Evolutionary conservation across 2,797 vertebrate species (phyloP).

Genomic region (Aselliscus stoliczkanus): DNA sequence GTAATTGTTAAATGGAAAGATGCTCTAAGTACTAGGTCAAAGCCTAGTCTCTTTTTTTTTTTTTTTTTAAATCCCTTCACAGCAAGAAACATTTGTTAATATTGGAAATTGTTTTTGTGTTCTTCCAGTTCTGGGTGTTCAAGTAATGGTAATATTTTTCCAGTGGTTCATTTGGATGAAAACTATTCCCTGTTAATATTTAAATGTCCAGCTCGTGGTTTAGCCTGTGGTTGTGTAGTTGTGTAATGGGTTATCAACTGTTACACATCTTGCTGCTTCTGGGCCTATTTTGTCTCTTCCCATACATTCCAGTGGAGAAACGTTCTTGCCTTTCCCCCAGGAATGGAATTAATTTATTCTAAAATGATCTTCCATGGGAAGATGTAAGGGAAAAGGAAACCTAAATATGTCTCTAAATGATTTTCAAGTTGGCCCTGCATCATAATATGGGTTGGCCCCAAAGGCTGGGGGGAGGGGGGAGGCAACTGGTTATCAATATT

Average conservation of each 20-base stretch:
- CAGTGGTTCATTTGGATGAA: neutral
- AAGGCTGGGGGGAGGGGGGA: slow-evolving; percentile 50
- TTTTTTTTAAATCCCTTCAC: neutral
- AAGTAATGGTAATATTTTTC: slow-evolving; percentile 41
- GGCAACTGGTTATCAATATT: slow-evolving; percentile 66
- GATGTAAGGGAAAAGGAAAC: slow-evolving; percentile 17
- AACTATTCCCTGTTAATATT: slow-evolving; percentile 24
- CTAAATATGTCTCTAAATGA: neutral
- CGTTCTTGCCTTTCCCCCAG: neutral
- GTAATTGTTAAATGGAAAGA: slow-evolving; percentile 80
- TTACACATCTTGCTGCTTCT: slow-evolving; percentile 40
- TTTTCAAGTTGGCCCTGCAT: slow-evolving; percentile 12
- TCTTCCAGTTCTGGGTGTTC: slow-evolving; percentile 43
- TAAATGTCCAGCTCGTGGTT: slow-evolving; percentile 30
- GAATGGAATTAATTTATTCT: slow-evolving; percentile 6
- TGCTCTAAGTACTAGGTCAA: slow-evolving; percentile 80
- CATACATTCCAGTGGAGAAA: neutral
- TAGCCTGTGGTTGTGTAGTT: neutral
- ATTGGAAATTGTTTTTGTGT: slow-evolving; percentile 47
- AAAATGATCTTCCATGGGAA: slow-evolving; percentile 46
- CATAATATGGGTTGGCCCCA: slow-evolving; percentile 48
- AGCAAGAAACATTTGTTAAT: slow-evolving; percentile 32
- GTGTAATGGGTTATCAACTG: slow-evolving; percentile 16
- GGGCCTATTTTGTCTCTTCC: slow-evolving; percentile 5
- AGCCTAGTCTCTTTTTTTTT: slow-evolving; percentile 47